These are phyloP conservation scores for Zygaena filipendulae DNA, from an alignment of 2,888 invertebrate species.

Conservation along the genomic window DNA sequence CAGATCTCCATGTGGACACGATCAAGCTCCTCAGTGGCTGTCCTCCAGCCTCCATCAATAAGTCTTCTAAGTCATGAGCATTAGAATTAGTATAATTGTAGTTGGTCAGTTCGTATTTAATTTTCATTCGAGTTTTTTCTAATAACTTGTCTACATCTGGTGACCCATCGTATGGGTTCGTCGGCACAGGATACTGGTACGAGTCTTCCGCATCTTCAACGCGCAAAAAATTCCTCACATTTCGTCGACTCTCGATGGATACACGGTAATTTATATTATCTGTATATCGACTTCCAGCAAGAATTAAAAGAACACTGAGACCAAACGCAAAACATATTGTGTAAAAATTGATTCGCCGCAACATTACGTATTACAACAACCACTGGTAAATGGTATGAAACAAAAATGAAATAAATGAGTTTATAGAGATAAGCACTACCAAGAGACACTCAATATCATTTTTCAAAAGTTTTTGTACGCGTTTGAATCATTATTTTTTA, in stretches of 20 bases:
- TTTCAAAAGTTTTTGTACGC: slow-evolving; percentile 37
- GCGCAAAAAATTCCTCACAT: slow-evolving; percentile 67
- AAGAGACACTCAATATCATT: slow-evolving; percentile 44
- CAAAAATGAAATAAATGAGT: too few relatives aligned
- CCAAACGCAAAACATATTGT: slow-evolving; percentile 64
- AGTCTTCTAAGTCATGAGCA: slow-evolving; percentile 70
- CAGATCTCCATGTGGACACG: slow-evolving; percentile 91
- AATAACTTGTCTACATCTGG: slow-evolving; percentile 45
- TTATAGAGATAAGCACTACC: slow-evolving; percentile 40
- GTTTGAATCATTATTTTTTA: slow-evolving; percentile 49
- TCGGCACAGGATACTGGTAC: slow-evolving; percentile 35
- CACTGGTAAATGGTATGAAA: too few relatives aligned
- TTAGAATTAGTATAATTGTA: slow-evolving; percentile 46
- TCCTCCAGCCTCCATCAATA: slow-evolving; percentile 76
- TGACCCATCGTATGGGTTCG: slow-evolving; percentile 42
- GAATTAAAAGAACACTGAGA: slow-evolving; percentile 60
- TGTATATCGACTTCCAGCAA: slow-evolving; percentile 66
- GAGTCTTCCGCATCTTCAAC: slow-evolving; percentile 60
- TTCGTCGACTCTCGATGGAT: slow-evolving; percentile 48
- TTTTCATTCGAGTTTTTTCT: slow-evolving; percentile 42
- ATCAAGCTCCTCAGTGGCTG: slow-evolving; percentile 80
- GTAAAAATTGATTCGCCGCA: slow-evolving; percentile 61
- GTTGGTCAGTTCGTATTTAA: slow-evolving; percentile 42
- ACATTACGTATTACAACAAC: slow-evolving; percentile 52
- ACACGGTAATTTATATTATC: slow-evolving; percentile 61